phyloP scores from a whole-genome alignment of 1,140 invertebrate genomes.

The Melipona quadrifasciata region DNA sequence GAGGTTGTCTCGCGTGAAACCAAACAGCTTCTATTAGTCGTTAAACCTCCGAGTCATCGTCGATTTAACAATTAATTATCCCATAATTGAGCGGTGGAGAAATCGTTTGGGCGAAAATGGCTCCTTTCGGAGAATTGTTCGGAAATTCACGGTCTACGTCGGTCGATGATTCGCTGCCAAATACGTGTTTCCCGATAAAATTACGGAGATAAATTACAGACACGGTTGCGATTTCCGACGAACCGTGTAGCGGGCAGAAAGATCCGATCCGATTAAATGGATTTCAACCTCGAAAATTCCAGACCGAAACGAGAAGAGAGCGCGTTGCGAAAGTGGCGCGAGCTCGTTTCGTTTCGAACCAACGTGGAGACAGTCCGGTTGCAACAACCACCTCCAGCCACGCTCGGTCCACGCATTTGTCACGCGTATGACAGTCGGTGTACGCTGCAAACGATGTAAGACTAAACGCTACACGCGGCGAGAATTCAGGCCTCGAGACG shows the following conservation, averaged over 20 bases:
- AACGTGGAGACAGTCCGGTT: constrained; percentile 16
- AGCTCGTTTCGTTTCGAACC: constrained; percentile 13
- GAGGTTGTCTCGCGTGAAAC: constrained; percentile 5
- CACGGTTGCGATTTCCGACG: background rate
- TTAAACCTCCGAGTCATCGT: constrained; percentile 47
- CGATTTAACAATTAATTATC: constrained; percentile 66
- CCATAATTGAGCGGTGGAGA: constrained; percentile 56
- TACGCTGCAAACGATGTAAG: constrained; percentile 13
- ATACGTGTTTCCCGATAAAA: background rate
- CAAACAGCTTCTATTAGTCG: background rate
- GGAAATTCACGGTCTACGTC: constrained; percentile 23
- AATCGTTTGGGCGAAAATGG: background rate
- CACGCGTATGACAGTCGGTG: constrained; percentile 32
- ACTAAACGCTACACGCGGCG: constrained; percentile 31
- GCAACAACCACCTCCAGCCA: background rate
- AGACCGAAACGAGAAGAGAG: constrained; percentile 1
- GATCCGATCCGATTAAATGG: background rate
- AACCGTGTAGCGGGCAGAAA: background rate
- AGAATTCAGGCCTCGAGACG: constrained; percentile 2
- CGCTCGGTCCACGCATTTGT: constrained; percentile 50
- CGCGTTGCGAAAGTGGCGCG: constrained; percentile 29
- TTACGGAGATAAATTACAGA: background rate
- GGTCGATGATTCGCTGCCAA: background rate
- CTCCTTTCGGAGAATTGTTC: constrained; percentile 24
- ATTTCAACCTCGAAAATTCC: background rate